phyloP scores from a whole-genome alignment of 2,888 invertebrate genomes.

The Thereva nobilitata region DNA sequence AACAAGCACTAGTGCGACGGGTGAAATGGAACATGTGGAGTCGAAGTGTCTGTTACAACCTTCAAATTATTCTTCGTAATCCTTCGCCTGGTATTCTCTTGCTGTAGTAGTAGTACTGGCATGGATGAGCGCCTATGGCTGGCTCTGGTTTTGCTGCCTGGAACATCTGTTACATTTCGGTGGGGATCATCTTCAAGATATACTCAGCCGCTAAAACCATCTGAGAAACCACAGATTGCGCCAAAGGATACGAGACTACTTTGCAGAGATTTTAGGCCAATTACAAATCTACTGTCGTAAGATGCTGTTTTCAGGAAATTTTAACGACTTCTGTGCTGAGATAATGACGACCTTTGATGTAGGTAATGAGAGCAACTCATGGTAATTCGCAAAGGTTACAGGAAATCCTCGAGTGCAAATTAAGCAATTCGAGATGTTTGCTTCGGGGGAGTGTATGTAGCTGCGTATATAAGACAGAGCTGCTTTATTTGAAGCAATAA shows the following conservation, averaged over 20 bases:
- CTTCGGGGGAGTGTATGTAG: no score
- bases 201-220: conserved; percentile 25
- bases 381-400: no score
- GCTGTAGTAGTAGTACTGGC: no score
- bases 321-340: no score
- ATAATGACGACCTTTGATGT: no score
- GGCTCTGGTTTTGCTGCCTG: conserved; percentile 1
- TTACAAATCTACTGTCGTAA: no score
- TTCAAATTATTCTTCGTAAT: not conserved
- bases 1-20: conserved; percentile 18
- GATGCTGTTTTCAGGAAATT: no score
- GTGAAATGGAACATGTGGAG: conserved; percentile 22
- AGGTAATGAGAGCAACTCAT: no score
- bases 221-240: conserved; percentile 24
- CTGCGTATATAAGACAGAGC: no score
- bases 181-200: conserved; percentile 17
- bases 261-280: conserved; percentile 1
- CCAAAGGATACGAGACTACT: conserved; percentile 6
- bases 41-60: conserved; percentile 13
- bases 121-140: not conserved
- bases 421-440: no score
- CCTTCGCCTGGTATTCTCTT: not conserved
- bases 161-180: conserved; percentile 28
- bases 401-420: no score
- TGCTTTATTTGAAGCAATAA: no score